phyloP scores from a whole-genome alignment of 2,113 vertebrate genomes.

The Pholis gunnellus region DNA sequence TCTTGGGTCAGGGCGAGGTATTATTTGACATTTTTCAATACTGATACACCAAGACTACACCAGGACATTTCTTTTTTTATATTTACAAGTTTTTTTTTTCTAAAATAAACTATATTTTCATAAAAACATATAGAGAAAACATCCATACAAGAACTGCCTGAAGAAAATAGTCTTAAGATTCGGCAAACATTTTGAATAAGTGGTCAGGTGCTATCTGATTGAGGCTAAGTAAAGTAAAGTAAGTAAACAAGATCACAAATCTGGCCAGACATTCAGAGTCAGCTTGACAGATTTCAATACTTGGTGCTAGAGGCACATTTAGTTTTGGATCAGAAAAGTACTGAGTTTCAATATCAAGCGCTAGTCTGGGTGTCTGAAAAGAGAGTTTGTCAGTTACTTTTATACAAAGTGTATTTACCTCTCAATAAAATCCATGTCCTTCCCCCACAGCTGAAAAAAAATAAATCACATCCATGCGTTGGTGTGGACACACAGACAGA shows the following conservation, averaged over 20 bases:
- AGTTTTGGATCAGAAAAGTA: background rate
- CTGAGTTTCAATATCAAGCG: background rate
- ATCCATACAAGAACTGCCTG: background rate
- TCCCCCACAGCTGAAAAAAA: slow-evolving; percentile 13
- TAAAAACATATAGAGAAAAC: background rate
- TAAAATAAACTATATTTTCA: background rate
- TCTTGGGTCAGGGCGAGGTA: background rate
- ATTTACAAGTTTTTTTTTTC: background rate
- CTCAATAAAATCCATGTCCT: slow-evolving; percentile 23
- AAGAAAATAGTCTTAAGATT: background rate
- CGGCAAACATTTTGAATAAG: background rate
- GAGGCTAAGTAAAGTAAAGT: background rate
- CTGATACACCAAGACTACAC: background rate
- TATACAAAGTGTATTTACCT: slow-evolving; percentile 62
- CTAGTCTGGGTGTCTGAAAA: background rate
- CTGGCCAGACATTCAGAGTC: background rate
- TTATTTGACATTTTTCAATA: background rate
- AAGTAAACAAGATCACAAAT: background rate
- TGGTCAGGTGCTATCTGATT: background rate
- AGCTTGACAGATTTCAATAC: background rate
- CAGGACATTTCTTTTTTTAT: too few species aligned
- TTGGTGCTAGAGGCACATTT: slow-evolving; percentile 7
- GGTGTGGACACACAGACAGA: slow-evolving; percentile 6
- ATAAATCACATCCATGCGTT: slow-evolving; percentile 19
- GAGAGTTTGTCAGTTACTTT: slow-evolving; percentile 1